Evolutionary conservation across 2,888 invertebrate species (phyloP).

Genomic region (Lithophane semibrunnea): DNA sequence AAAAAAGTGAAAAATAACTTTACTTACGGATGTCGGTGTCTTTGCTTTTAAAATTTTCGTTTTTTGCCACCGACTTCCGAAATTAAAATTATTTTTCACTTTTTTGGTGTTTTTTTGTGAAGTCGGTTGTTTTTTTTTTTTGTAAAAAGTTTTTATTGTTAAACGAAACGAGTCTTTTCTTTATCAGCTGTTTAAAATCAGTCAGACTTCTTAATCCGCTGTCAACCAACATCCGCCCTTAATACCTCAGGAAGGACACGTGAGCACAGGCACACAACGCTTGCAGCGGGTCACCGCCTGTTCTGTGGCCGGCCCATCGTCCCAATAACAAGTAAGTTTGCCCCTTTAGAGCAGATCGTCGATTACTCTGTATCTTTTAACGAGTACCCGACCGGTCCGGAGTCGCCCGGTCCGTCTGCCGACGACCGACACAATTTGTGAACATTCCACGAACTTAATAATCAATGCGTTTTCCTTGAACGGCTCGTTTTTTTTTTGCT

Average conservation of each 20-base stretch:
- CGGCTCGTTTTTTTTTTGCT: neutral
- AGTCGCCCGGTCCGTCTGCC: neutral
- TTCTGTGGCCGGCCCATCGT: constrained; percentile 4
- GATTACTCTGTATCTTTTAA: constrained; percentile 43
- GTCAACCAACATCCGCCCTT: too few species aligned
- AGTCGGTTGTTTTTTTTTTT: too few species aligned
- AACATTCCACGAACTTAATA: constrained; percentile 27
- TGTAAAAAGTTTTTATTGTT: neutral
- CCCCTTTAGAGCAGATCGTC: constrained; percentile 35
- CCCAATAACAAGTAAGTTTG: constrained; percentile 41
- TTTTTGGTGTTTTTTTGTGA: too few species aligned
- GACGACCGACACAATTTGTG: constrained; percentile 21
- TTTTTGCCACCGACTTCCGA: too few species aligned
- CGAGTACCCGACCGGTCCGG: neutral
- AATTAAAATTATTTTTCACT: too few species aligned
- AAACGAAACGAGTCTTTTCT: neutral
- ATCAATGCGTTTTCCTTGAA: constrained; percentile 27
- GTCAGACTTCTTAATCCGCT: neutral
- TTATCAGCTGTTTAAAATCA: neutral
- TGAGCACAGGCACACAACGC: neutral
- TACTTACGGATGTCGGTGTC: too few species aligned
- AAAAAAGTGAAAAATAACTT: too few species aligned
- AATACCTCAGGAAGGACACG: neutral
- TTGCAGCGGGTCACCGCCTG: neutral
- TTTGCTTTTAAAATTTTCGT: too few species aligned